These are phyloP conservation scores for Alloplasta piceator DNA, from an alignment of 2,888 invertebrate genomes.

Conservation along the genomic window DNA sequence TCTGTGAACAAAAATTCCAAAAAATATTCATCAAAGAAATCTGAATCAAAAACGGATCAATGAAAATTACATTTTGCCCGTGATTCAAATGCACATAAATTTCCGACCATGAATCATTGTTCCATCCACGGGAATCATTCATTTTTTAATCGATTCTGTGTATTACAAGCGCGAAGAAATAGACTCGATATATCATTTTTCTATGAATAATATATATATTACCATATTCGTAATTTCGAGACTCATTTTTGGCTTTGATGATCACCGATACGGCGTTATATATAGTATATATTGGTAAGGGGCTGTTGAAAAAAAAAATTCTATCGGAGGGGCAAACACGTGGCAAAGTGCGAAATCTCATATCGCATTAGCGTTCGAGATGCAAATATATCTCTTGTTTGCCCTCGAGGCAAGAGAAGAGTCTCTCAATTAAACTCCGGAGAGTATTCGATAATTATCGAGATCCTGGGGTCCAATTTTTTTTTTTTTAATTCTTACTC, in stretches of 20 bases:
- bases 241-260: not conserved
- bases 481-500: constrained; percentile 33
- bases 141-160: not conserved
- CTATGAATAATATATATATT: constrained; percentile 14
- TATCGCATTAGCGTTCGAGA: constrained; percentile 54
- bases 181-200: constrained; percentile 26
- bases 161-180: constrained; percentile 10
- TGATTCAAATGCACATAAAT: no score
- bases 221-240: constrained; percentile 36
- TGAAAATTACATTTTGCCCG: no score
- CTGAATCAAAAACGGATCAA: no score
- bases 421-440: constrained; percentile 70
- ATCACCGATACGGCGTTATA: constrained; percentile 2
- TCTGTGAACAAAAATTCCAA: no score
- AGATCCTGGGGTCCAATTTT: constrained; percentile 35
- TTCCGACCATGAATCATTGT: no score
- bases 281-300: constrained; percentile 12
- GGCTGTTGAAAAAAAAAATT: constrained; percentile 38
- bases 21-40: no score
- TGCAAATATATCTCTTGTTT: constrained; percentile 60
- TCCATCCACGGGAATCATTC: not conserved
- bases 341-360: constrained; percentile 46
- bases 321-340: not conserved
- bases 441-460: constrained; percentile 73
- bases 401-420: constrained; percentile 65